These are phyloP conservation scores for Eidolon dupreanum DNA, from an alignment of 2,797 vertebrate species.

Conservation along the genomic window DNA sequence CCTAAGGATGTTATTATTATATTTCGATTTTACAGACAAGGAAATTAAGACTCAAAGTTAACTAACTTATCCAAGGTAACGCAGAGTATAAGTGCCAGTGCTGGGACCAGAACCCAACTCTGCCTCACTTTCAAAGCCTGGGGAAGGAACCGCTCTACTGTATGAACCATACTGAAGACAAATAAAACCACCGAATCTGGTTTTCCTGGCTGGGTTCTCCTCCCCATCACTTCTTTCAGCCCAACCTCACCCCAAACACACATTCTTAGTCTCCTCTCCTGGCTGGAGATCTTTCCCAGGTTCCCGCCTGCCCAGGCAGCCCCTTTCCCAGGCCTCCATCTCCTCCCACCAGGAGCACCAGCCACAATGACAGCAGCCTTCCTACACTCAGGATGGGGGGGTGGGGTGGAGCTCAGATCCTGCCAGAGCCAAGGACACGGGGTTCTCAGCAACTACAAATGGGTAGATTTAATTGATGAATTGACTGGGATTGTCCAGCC, in stretches of 20 bases:
- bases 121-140: neutral
- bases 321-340: rapidly evolving
- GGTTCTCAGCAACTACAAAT: conserved; percentile 47
- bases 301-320: rapidly evolving
- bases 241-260: neutral
- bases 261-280: neutral
- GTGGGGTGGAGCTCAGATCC: neutral
- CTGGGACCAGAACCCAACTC: too few species aligned
- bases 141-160: neutral
- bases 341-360: rapidly evolving
- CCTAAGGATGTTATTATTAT: neutral
- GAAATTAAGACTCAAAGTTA: conserved; percentile 16
- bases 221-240: neutral
- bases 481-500: conserved; percentile 49
- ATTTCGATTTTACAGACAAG: neutral
- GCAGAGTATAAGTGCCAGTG: rapidly evolving
- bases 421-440: neutral
- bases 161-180: neutral
- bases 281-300: rapidly evolving
- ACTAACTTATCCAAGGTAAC: neutral
- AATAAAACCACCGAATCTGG: neutral
- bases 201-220: neutral
- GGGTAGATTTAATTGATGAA: neutral
- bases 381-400: neutral
- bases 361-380: rapidly evolving